These are phyloP conservation scores for Dasypolia templi DNA, from an alignment of 2,888 invertebrate genomes.

Conservation along the genomic window DNA sequence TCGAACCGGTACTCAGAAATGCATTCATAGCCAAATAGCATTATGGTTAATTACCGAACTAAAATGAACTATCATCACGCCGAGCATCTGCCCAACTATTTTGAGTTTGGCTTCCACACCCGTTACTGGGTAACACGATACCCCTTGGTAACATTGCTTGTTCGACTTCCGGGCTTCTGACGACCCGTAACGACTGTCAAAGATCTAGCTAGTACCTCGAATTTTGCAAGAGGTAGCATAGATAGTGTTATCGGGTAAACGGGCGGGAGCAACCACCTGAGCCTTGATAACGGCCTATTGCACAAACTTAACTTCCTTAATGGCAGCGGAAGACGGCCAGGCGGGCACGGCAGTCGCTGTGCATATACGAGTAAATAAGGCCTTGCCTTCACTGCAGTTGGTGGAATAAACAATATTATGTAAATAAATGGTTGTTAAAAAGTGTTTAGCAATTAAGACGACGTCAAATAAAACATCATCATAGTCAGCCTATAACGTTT, in stretches of 20 bases:
- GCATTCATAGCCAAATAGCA: no score
- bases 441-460: no score
- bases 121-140: neutral
- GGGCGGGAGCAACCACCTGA: slow-evolving; percentile 45
- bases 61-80: neutral
- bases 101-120: no score
- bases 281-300: slow-evolving; percentile 31
- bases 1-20: neutral
- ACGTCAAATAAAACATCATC: no score
- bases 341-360: slow-evolving; percentile 4
- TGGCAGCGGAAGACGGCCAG: neutral
- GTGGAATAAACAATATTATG: neutral
- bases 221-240: neutral
- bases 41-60: neutral
- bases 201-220: neutral
- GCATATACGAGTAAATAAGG: slow-evolving; percentile 8
- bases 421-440: no score
- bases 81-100: neutral
- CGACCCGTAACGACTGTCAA: neutral
- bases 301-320: slow-evolving; percentile 16
- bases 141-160: neutral
- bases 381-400: neutral
- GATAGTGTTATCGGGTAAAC: slow-evolving; percentile 40
- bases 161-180: neutral
- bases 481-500: no score